phyloP scores from a whole-genome alignment of 2,113 vertebrate genomes.

The Caretta caretta region DNA sequence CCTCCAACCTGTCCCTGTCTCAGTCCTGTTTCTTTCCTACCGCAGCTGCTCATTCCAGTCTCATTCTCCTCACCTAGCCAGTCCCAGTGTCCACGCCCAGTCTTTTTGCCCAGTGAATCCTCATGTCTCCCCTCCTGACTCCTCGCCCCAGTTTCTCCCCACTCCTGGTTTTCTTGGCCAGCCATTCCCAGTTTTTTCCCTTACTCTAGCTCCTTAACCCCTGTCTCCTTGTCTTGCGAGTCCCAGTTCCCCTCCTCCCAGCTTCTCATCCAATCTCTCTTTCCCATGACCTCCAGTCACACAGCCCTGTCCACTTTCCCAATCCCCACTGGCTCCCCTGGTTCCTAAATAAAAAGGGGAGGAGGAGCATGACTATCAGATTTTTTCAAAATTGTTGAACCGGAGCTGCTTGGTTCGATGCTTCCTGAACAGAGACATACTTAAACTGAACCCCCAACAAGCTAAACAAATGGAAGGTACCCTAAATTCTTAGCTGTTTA shows the following conservation, averaged over 20 bases:
- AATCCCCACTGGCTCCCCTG: background rate
- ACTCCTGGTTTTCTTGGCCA: background rate
- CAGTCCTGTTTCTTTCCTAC: background rate
- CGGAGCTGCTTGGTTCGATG: background rate
- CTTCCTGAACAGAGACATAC: conserved; percentile 13
- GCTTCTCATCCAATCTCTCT: background rate
- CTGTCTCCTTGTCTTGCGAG: background rate
- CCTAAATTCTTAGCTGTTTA: background rate
- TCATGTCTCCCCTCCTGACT: background rate
- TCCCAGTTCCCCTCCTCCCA: background rate
- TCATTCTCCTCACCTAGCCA: background rate
- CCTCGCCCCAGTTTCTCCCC: background rate
- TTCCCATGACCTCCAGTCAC: background rate
- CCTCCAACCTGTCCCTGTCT: background rate
- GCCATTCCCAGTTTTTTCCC: background rate
- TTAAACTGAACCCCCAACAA: background rate
- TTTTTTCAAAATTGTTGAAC: conserved; percentile 48
- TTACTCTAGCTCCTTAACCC: background rate
- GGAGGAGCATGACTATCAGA: background rate
- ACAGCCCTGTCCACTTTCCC: background rate
- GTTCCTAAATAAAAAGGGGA: background rate
- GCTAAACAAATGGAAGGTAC: conserved; percentile 12
- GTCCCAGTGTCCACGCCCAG: too few species aligned
- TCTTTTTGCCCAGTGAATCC: background rate
- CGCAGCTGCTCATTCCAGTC: background rate